A percentile compares a stretch with the other conserved stretches of the same genome.
Conservation (phyloP, 2,797 vertebrate species). For the Pachyuromys duprasi region DNA sequence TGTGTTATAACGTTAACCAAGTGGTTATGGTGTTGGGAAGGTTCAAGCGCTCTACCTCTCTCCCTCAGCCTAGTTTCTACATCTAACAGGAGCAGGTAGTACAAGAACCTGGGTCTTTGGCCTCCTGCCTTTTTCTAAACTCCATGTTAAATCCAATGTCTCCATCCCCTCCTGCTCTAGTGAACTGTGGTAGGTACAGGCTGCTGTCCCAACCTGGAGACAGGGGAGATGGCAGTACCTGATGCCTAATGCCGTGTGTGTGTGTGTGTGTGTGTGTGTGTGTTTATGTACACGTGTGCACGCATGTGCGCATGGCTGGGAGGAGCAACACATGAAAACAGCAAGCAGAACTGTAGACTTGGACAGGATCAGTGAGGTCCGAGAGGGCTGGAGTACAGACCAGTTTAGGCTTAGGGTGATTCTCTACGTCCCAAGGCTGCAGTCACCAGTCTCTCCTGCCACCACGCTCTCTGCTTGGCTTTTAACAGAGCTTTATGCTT, state of each 20-base stretch:
- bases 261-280: too few relatives aligned
- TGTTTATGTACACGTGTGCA: not conserved
- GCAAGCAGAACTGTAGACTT: not conserved
- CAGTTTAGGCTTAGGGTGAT: not conserved
- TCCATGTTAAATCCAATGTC: not conserved
- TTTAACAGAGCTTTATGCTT: not conserved
- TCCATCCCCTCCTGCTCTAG: not conserved
- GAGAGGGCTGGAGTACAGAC: too few relatives aligned
- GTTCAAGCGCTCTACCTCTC: not conserved
- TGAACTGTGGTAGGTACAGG: not conserved
- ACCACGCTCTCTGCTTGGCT: not conserved
- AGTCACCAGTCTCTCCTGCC: too few relatives aligned
- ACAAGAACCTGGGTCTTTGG: not conserved
- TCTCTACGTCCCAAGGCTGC: too few relatives aligned
- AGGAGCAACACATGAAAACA: not conserved
- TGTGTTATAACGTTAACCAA: not conserved
- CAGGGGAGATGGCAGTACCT: not conserved
- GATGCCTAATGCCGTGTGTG: not conserved
- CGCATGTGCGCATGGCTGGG: too few relatives aligned
- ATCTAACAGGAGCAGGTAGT: not conserved
- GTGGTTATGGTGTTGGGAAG: not conserved
- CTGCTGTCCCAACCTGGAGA: not conserved
- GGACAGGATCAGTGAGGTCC: not conserved
- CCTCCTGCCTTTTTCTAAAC: not conserved
- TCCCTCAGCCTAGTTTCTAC: not conserved